phyloP scores from a whole-genome alignment of 1,140 invertebrate genomes.

The Helicoverpa zea region DNA sequence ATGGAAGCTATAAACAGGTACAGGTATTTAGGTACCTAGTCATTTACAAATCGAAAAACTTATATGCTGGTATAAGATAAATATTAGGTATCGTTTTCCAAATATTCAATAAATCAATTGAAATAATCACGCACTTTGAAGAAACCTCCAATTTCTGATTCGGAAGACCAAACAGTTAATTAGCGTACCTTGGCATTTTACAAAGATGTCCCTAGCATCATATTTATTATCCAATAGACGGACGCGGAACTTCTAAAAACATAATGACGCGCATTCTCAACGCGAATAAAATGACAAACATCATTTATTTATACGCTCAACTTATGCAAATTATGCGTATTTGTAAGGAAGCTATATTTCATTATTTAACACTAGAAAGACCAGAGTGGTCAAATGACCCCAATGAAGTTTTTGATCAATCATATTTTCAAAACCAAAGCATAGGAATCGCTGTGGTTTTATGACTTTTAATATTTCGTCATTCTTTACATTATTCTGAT shows the following conservation, averaged over 20 bases:
- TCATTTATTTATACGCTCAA: slow-evolving; percentile 15
- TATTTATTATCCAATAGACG: slow-evolving; percentile 23
- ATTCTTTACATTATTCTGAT: too few relatives aligned
- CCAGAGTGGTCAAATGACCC: too few relatives aligned
- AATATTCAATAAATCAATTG: background rate
- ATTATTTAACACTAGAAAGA: too few relatives aligned
- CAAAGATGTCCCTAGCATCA: background rate
- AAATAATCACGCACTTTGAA: background rate
- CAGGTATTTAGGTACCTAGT: too few relatives aligned
- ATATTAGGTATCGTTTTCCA: too few relatives aligned
- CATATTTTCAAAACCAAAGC: too few relatives aligned
- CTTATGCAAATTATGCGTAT: slow-evolving; percentile 23
- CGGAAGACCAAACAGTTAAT: slow-evolving; percentile 22
- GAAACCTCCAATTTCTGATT: slow-evolving; percentile 1
- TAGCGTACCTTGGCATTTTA: slow-evolving; percentile 39
- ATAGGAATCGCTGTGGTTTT: too few relatives aligned
- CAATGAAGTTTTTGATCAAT: too few relatives aligned
- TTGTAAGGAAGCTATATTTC: slow-evolving; percentile 42
- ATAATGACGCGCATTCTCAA: slow-evolving; percentile 14
- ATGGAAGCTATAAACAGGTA: too few relatives aligned
- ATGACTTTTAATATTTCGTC: too few relatives aligned
- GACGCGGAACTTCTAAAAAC: slow-evolving; percentile 36
- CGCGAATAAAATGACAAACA: slow-evolving; percentile 32
- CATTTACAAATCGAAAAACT: too few relatives aligned
- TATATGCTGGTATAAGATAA: too few relatives aligned